These are phyloP conservation scores for Upupa epops DNA, from an alignment of 2,113 vertebrate species.

Conservation along the genomic window DNA sequence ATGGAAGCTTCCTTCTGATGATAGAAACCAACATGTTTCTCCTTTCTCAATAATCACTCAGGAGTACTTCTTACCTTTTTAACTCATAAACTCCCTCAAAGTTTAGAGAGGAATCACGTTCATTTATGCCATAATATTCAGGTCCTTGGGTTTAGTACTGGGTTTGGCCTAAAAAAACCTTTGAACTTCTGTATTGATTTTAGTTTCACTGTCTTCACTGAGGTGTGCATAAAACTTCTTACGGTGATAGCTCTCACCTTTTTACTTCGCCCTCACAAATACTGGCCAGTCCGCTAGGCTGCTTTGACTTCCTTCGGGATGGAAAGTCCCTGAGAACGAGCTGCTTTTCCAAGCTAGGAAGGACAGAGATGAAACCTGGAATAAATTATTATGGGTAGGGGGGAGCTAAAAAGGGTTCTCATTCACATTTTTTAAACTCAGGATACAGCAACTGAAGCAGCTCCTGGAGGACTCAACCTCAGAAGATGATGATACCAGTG, in stretches of 20 bases:
- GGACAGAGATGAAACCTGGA: neutral
- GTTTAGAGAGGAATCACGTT: neutral
- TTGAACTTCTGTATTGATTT: neutral
- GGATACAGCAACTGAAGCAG: slow-evolving; percentile 92
- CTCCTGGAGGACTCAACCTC: slow-evolving; percentile 92
- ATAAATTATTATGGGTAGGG: neutral
- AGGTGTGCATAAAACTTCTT: neutral
- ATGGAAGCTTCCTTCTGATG: neutral
- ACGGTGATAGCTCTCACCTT: neutral
- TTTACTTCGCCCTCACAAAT: neutral
- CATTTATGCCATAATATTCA: neutral
- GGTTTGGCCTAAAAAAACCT: neutral
- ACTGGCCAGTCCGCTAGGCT: neutral
- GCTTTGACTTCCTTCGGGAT: neutral
- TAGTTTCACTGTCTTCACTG: neutral
- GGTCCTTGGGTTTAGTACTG: neutral
- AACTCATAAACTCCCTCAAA: neutral
- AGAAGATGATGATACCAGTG: slow-evolving; percentile 76
- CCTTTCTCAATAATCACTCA: neutral
- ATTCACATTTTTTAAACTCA: slow-evolving; percentile 51
- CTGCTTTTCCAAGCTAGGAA: no score
- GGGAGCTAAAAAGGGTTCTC: neutral
- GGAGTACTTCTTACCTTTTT: neutral
- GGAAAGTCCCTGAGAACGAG: neutral
- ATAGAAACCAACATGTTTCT: neutral